Conservation (phyloP, 2,113 vertebrate species). For the Alligator mississippiensis region DNA sequence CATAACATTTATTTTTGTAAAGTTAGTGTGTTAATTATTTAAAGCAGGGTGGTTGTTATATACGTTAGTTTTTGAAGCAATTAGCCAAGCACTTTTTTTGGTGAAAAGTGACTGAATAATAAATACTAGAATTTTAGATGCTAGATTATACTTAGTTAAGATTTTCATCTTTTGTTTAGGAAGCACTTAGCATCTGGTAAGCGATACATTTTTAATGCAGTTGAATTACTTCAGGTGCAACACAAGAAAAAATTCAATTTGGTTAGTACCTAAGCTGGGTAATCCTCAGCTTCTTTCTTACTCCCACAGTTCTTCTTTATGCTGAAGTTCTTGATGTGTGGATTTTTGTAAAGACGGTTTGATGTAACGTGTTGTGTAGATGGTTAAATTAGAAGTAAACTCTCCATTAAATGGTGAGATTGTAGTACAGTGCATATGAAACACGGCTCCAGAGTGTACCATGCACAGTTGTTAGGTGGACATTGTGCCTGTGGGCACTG, state of each 20-base stretch:
- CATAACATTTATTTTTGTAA: background rate
- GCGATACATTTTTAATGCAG: background rate
- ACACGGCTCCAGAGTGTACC: rapidly evolving
- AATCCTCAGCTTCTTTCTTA: too few relatives aligned
- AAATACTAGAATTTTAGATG: background rate
- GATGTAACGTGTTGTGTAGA: rapidly evolving
- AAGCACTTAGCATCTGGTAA: background rate
- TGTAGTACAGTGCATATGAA: rapidly evolving
- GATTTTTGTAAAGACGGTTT: background rate
- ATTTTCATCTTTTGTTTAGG: background rate
- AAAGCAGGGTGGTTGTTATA: background rate
- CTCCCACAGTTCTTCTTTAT: too few relatives aligned
- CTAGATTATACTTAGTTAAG: background rate
- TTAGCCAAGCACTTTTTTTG: background rate
- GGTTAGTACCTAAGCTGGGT: background rate
- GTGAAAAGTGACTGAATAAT: background rate
- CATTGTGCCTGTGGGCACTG: background rate
- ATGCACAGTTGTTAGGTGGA: background rate
- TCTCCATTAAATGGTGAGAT: background rate
- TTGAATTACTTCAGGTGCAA: background rate
- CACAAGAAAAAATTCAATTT: background rate
- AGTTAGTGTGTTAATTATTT: background rate
- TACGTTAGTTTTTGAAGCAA: background rate
- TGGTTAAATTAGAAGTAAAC: rapidly evolving
- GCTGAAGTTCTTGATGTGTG: rapidly evolving